phyloP scores from a whole-genome alignment of 2,888 invertebrate species.

The Aphidoletes aphidimyza region DNA sequence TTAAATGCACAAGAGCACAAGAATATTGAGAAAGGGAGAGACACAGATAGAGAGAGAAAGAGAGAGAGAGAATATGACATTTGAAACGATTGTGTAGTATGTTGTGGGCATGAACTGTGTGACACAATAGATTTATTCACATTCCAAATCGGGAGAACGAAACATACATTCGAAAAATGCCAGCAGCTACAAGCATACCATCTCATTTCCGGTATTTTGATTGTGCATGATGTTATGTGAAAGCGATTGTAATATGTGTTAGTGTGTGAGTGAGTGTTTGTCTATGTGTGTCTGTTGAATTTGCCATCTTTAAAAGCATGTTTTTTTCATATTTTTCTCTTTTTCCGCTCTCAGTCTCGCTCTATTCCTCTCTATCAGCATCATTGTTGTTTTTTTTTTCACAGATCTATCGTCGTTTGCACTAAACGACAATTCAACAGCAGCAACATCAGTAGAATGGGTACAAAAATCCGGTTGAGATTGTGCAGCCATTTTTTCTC shows the following conservation, averaged over 20 bases:
- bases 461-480: not conserved
- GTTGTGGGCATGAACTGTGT: slow-evolving; percentile 16
- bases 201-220: slow-evolving; percentile 53
- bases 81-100: no score
- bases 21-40: no score
- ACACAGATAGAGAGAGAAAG: no score
- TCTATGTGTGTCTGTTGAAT: not conserved
- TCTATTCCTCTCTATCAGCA: no score
- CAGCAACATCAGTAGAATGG: not conserved
- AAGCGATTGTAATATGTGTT: slow-evolving; percentile 13
- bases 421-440: slow-evolving; percentile 38
- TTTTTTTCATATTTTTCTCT: not conserved
- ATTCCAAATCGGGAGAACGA: slow-evolving; percentile 13
- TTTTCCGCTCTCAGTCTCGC: no score
- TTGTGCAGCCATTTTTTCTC: not conserved
- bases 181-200: slow-evolving; percentile 17
- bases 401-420: slow-evolving; percentile 4
- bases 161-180: slow-evolving; percentile 12
- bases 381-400: slow-evolving; percentile 20
- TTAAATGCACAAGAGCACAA: slow-evolving; percentile 12
- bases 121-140: slow-evolving; percentile 5
- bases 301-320: not conserved
- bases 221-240: slow-evolving; percentile 54
- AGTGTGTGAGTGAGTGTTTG: no score
- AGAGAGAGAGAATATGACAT: slow-evolving; percentile 15